Evolutionary conservation across 2,797 vertebrate genomes (phyloP), one percentile per base, ranked within the genome.

Genomic region (Numenius phaeopus): DNA sequence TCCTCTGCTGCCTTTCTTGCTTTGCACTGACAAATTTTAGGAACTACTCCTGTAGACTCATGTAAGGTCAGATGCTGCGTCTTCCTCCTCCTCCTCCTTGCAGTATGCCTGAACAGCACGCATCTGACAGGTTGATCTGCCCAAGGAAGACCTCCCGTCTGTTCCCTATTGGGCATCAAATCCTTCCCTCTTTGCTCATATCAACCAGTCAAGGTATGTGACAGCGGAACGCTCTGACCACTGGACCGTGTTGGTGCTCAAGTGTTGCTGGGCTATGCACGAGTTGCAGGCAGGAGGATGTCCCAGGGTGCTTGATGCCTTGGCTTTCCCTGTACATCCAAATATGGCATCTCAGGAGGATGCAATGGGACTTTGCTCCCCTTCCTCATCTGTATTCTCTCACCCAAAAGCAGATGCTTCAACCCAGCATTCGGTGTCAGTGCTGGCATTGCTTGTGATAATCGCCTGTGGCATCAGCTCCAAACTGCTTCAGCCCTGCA

Each of bases 381-480:
- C 26, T 93, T 82, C 55, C 42, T 93, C 14, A 39, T 57, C 81
- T 59, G 10, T 64, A 46, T 92, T 77, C 59, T 40, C 14, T 66
- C 18, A 22, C 32, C 30, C 5, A 5, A 67, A 62, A 87, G 59
- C 4, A 50, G 58, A 42, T 3, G 5, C 21, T 93, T 22, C 49
- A 76, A 70, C 40, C 70, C 29, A 66, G 87, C 46, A 22, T 66
- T 91, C 3, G 2, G 42, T 42, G 73, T 55, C 0, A 1, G 52
- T 73, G 46, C 58, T 86, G 78, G 77, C 59, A 29, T 4, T 0
- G 18, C 34, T 87, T 23, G 8, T 1, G 5, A 6, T 72, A 19
- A 19, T 21, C 1, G 2, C 67, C 29, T 0, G 0, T 12, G 27
- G 42, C 13, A 34, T 55, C 1, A 4, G n/a, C 54, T 92, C 39